A percentile compares a stretch with the other conserved stretches of the same genome.
Evolutionary conservation across 2,888 invertebrate genomes (phyloP).

Genomic region (Galerucella pusilla): DNA sequence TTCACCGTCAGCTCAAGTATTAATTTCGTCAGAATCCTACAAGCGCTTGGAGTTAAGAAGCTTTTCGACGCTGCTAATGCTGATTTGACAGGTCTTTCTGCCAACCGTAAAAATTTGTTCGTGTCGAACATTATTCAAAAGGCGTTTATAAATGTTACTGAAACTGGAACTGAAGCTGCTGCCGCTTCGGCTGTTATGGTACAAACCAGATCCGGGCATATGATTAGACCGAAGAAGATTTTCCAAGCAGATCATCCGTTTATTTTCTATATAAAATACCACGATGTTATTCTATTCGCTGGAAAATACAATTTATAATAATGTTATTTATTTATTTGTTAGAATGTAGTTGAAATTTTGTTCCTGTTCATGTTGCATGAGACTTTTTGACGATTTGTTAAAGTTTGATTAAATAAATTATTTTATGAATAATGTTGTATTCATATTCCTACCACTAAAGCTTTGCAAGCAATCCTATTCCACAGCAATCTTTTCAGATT

Average conservation of each 20-base stretch:
- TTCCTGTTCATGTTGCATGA: neutral
- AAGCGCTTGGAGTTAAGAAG: slow-evolving; percentile 50
- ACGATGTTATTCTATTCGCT: slow-evolving; percentile 40
- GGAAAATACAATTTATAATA: slow-evolving; percentile 29
- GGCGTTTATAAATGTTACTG: slow-evolving; percentile 60
- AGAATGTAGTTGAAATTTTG: neutral
- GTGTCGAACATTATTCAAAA: slow-evolving; percentile 59
- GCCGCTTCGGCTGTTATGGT: slow-evolving; percentile 54
- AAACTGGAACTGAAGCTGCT: slow-evolving; percentile 61
- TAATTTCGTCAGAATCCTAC: slow-evolving; percentile 48
- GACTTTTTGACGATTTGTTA: too few relatives aligned
- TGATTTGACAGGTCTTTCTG: slow-evolving; percentile 54
- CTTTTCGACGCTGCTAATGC: slow-evolving; percentile 44
- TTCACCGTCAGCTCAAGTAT: slow-evolving; percentile 48
- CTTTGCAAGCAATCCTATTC: too few relatives aligned
- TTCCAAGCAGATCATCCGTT: slow-evolving; percentile 39
- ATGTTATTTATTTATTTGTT: neutral
- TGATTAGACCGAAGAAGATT: slow-evolving; percentile 1
- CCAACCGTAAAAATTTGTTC: slow-evolving; percentile 45
- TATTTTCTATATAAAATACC: slow-evolving; percentile 39
- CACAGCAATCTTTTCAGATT: too few relatives aligned
- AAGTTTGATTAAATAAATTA: too few relatives aligned
- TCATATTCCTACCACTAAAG: too few relatives aligned
- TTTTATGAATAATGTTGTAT: too few relatives aligned
- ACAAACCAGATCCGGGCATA: neutral